phyloP scores from a whole-genome alignment of 1,140 invertebrate genomes.

The Drosophila ficusphila region DNA sequence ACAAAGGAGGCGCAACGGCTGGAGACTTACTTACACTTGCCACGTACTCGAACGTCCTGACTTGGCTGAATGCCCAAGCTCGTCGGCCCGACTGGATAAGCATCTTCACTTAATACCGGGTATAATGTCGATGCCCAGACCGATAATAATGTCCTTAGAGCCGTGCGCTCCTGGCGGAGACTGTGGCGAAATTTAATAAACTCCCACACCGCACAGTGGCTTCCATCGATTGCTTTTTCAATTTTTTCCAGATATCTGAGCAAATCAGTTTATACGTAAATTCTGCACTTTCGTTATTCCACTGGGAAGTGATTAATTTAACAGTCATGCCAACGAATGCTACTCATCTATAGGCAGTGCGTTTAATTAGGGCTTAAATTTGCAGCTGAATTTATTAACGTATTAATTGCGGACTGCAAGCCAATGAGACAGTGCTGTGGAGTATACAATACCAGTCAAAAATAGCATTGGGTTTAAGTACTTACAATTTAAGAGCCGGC shows the following conservation, averaged over 20 bases:
- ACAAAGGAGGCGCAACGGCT: slow-evolving; percentile 16
- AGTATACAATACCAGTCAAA: background rate
- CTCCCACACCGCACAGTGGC: slow-evolving; percentile 39
- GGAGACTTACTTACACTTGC: slow-evolving; percentile 55
- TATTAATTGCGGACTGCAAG: no score
- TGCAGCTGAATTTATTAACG: background rate
- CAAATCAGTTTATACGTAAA: slow-evolving; percentile 26
- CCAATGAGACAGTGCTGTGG: background rate
- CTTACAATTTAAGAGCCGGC: no score
- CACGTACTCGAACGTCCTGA: slow-evolving; percentile 51
- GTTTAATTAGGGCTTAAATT: background rate
- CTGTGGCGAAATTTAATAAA: slow-evolving; percentile 69
- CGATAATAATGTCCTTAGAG: slow-evolving; percentile 77
- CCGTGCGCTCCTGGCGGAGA: slow-evolving; percentile 18
- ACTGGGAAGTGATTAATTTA: slow-evolving; percentile 20
- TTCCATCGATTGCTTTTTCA: slow-evolving; percentile 32
- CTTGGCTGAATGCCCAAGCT: slow-evolving; percentile 16
- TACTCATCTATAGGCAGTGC: background rate
- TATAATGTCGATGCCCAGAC: slow-evolving; percentile 75
- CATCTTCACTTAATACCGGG: slow-evolving; percentile 78
- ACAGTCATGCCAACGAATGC: background rate
- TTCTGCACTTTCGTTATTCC: slow-evolving; percentile 9
- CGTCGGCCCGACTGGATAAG: slow-evolving; percentile 54
- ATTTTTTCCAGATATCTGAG: slow-evolving; percentile 24
- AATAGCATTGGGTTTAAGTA: no score